Evolutionary conservation across 1,140 invertebrate genomes (phyloP).

Genomic region (Cyclina sinensis): DNA sequence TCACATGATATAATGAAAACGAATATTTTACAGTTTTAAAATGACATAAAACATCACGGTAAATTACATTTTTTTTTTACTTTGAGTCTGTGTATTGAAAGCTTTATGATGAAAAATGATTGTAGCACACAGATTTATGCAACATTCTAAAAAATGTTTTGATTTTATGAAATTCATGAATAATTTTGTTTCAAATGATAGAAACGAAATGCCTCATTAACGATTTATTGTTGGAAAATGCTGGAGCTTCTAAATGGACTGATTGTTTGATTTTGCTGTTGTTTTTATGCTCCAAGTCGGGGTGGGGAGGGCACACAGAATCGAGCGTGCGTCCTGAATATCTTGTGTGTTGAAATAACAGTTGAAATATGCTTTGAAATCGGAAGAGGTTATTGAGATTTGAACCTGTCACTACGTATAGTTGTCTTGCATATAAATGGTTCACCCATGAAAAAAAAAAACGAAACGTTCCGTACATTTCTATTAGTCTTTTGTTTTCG

Average conservation of each 20-base stretch:
- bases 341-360: no score
- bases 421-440: no score
- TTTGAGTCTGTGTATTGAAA: constrained; percentile 1
- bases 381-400: no score
- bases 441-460: no score
- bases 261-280: neutral
- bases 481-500: no score
- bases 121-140: neutral
- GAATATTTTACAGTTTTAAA: neutral
- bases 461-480: no score
- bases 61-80: constrained; percentile 3
- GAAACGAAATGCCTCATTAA: neutral
- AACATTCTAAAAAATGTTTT: neutral
- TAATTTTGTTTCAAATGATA: neutral
- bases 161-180: neutral
- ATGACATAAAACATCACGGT: neutral
- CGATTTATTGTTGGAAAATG: neutral
- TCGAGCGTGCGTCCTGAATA: no score
- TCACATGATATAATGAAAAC: neutral
- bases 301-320: no score
- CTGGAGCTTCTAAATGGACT: neutral
- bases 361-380: no score
- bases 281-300: no score
- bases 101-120: neutral
- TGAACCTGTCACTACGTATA: no score